phyloP scores from a whole-genome alignment of 1,140 invertebrate genomes.

The Popillia japonica region DNA sequence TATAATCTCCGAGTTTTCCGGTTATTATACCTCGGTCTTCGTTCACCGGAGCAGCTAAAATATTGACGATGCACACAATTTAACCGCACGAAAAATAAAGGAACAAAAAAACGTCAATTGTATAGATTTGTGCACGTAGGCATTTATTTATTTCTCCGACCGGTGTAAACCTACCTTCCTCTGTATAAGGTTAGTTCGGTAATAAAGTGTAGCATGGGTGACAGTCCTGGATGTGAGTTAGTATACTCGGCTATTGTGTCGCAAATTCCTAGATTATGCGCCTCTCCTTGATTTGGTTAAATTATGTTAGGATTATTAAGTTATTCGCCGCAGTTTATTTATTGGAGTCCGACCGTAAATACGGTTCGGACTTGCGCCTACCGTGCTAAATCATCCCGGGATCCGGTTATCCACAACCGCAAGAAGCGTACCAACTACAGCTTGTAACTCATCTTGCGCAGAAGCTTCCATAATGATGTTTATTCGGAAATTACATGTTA shows the following conservation, averaged over 20 bases:
- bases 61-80: neutral
- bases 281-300: conserved; percentile 47
- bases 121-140: conserved; percentile 21
- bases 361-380: conserved; percentile 21
- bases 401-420: conserved; percentile 37
- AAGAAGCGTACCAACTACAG: conserved; percentile 23
- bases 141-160: conserved; percentile 19
- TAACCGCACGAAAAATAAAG: neutral
- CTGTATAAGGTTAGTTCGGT: conserved; percentile 45
- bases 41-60: no score
- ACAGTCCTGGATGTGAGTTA: conserved; percentile 46
- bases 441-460: conserved; percentile 29
- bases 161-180: conserved; percentile 28
- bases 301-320: conserved; percentile 52
- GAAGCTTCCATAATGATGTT: conserved; percentile 30
- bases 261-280: conserved; percentile 50
- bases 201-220: conserved; percentile 60
- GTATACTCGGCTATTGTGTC: conserved; percentile 42
- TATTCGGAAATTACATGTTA: conserved; percentile 28
- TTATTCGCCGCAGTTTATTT: conserved; percentile 46
- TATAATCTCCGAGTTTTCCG: neutral
- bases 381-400: conserved; percentile 37
- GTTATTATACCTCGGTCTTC: neutral
- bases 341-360: conserved; percentile 44
- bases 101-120: neutral